phyloP scores from a whole-genome alignment of 2,888 invertebrate genomes.

The Micoletzkya japonica region DNA sequence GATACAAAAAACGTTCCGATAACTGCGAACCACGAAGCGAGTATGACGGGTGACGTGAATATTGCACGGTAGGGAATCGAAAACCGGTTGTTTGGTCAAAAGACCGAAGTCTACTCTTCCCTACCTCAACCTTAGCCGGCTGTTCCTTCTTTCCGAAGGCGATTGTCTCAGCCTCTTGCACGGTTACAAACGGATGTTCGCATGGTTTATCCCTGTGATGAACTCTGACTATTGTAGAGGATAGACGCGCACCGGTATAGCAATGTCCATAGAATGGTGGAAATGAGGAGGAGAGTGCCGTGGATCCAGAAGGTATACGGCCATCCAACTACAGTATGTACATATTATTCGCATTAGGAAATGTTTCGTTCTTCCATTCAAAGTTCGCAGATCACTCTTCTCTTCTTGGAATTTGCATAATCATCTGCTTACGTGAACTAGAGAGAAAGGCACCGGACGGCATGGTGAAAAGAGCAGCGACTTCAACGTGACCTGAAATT shows the following conservation, averaged over 20 bases:
- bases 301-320: conserved; percentile 12
- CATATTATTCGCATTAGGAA: neutral
- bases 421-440: conserved; percentile 6
- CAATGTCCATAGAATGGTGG: neutral
- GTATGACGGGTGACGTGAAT: conserved; percentile 41
- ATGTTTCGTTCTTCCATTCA: neutral
- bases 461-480: conserved; percentile 17
- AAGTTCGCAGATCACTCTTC: neutral
- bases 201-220: too few relatives aligned
- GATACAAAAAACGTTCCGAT: conserved; percentile 47
- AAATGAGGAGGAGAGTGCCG: conserved; percentile 1
- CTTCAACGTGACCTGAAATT: conserved; percentile 23
- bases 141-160: too few relatives aligned
- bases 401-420: neutral
- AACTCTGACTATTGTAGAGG: too few relatives aligned
- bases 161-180: too few relatives aligned
- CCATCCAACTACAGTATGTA: conserved; percentile 9
- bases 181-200: too few relatives aligned
- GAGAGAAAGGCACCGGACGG: neutral
- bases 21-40: conserved; percentile 47
- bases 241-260: neutral
- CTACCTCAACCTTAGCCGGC: too few relatives aligned
- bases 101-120: too few relatives aligned
- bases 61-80: conserved; percentile 31
- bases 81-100: too few relatives aligned